Conservation (phyloP, 1,140 invertebrate genomes). For the Daktulosphaira vitifoliae region DNA sequence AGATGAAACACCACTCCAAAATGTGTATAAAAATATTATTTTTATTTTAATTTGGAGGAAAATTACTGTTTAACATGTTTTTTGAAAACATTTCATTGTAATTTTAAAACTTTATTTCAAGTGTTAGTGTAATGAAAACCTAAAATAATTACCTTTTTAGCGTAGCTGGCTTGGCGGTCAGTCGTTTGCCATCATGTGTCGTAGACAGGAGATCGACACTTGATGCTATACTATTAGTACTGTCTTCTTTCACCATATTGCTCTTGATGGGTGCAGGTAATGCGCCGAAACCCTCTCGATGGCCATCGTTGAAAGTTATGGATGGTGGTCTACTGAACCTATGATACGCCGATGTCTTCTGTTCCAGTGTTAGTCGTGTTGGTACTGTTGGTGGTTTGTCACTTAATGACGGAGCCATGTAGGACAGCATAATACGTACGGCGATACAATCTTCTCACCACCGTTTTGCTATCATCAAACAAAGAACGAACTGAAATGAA, state of each 20-base stretch:
- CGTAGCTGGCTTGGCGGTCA: constrained; percentile 29
- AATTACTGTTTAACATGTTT: no score
- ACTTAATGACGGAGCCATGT: constrained; percentile 55
- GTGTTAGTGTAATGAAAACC: no score
- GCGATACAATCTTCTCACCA: neutral
- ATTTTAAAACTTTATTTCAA: no score
- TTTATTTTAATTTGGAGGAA: no score
- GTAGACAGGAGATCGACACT: constrained; percentile 25
- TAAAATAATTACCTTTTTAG: constrained; percentile 21
- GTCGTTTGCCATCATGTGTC: constrained; percentile 33
- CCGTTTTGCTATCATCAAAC: neutral
- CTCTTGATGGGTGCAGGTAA: constrained; percentile 22
- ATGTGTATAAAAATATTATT: no score
- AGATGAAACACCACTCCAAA: no score
- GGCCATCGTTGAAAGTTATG: constrained; percentile 17
- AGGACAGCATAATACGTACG: constrained; percentile 50
- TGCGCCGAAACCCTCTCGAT: constrained; percentile 35
- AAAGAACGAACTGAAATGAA: neutral
- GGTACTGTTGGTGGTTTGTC: constrained; percentile 53
- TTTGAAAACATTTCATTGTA: no score
- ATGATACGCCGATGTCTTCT: constrained; percentile 36
- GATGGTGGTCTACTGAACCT: constrained; percentile 44
- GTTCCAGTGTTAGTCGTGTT: constrained; percentile 41
- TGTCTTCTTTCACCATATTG: constrained; percentile 19
- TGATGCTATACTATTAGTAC: constrained; percentile 17